Conservation (phyloP, 2,113 vertebrate species). For the human region GRCh38 chr20:53260001-53260500, state of each 20-base stretch:
- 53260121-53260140: neutral
- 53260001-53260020: neutral
- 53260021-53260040: neutral
- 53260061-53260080: neutral
- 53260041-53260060: neutral
- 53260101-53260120: neutral
- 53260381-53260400: neutral
- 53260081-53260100: neutral
- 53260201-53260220: neutral
- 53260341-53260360: neutral
- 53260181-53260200: neutral
- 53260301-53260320: neutral
- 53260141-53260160: neutral
- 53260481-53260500: rapidly evolving
- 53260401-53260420: neutral
- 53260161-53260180: neutral
- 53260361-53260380: neutral
- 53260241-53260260: neutral
- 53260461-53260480: neutral
- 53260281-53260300: neutral
- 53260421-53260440: neutral
- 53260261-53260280: neutral
- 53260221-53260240: rapidly evolving
- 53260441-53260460: neutral
- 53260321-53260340: neutral